Base-by-base conservation (phyloP, 2,797 vertebrate genomes). In the Micrastur ruficollis region DNA sequence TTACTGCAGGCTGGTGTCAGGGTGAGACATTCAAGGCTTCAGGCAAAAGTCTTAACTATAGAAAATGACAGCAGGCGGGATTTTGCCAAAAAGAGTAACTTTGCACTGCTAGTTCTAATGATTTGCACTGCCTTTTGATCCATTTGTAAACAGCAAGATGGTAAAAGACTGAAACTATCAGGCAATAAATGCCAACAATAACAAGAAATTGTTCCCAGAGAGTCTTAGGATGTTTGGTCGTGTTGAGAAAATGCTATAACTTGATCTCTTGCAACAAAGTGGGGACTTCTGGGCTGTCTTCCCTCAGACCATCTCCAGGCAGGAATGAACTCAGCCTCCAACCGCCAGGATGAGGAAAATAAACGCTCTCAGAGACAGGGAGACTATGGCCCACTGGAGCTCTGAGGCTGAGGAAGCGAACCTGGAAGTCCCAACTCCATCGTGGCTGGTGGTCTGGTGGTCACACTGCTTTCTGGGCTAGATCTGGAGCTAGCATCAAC, bases 1-100 rank as follows among this genome's bases (percentile, higher is more conserved):
- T 98, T 98, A 98, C 97, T 95, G 96, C 96, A 86, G 97, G 95
- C 96, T 97, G 95, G 97, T 98, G 98, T 98, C 98, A 97, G 96
- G 97, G 97, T 96, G 95, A 98, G 96, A 96, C 93, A 91, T 95
- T 97, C 95, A 96, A 89, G 90, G 96, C 97, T 98, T 97, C 93
- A 85, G 97, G 97, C 97, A 96, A 96, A 96, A 98, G 93, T 96
- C 97, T 97, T 96, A 97, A 98, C 97, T 97, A 96, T 44, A 95
- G 96, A 85, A 97, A 97, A 97, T 97, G 98, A 98, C 97, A 98
- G 98, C 96, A 97, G 92, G 96, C 42, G 49, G 82, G 89, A 85
- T 95, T 97, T 96, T 94, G 96, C 97, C 97, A 97, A 91, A 95
- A 89, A 59, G 92, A 94, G 84, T 92, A 90, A 97, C 94, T 97